These are phyloP conservation scores for Galbula dea DNA, from an alignment of 2,113 vertebrate genomes.

Conservation along the genomic window DNA sequence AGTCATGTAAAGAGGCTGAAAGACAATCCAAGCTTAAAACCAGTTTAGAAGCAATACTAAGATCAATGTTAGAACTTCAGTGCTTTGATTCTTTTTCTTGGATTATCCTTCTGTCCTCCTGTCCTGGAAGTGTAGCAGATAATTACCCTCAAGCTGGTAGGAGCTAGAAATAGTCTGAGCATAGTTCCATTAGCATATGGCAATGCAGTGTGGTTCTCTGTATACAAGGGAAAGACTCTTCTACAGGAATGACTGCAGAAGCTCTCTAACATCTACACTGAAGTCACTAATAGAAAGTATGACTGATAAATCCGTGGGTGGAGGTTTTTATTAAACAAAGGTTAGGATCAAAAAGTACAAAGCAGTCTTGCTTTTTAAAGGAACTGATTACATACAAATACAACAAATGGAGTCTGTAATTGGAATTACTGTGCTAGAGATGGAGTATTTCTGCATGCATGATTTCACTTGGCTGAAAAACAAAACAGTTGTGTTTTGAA, in stretches of 20 bases:
- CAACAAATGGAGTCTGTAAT: not conserved
- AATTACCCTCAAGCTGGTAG: not conserved
- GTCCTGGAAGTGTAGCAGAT: not conserved
- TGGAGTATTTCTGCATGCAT: not conserved
- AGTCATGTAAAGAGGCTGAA: not conserved
- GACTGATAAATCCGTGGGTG: not conserved
- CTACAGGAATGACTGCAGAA: not conserved
- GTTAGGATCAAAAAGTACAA: not conserved
- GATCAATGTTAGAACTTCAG: not conserved
- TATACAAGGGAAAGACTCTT: not conserved
- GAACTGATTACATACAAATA: not conserved
- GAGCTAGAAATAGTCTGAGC: not conserved
- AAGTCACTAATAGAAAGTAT: not conserved
- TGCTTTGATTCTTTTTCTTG: slow-evolving; percentile 80
- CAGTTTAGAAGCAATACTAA: not conserved
- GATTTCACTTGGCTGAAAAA: not conserved
- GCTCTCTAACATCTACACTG: not conserved
- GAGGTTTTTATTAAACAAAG: not conserved
- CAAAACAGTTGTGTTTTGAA: not conserved
- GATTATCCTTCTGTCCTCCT: slow-evolving; percentile 77
- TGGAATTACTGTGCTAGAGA: not conserved
- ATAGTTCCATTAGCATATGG: not conserved
- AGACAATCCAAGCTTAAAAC: not conserved
- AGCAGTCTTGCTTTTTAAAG: not conserved
- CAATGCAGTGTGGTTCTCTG: not conserved